Base-by-base conservation (phyloP, 2,113 vertebrate species). In the Clarias gariepinus region DNA sequence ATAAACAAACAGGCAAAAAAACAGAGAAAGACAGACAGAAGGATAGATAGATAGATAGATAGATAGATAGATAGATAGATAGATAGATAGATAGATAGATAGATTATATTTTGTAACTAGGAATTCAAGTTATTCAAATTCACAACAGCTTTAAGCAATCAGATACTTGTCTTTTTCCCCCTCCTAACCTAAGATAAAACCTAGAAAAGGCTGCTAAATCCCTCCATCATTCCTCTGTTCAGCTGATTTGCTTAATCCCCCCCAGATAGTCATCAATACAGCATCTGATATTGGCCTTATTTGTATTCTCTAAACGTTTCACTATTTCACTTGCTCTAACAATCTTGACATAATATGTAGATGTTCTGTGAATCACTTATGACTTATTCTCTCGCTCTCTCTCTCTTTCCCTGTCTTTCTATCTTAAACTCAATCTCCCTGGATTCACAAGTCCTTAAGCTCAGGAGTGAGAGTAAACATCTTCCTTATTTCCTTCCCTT, bases 291-390 rank as follows among this genome's bases (percentile, higher is more conserved):
- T 57, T 33, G 25, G 11, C 19, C 66, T 83, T 16, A 73, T 83
- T 69, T 13, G 41, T 78, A 85, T 77, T 85, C 58, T 30, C 18
- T 55, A 55, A 13, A 64, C 12, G 18, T 28, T 58, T 76, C 30
- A 33, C 8, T 63, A n/a, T 52, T 11, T 52, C 16, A 8, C 33
- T 77, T 71, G 55, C 68, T 74, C 28, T 81, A 21, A 21, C 41
- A 64, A 52, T 64, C 47, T 58, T 68, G 73, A 69, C 30, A 85
- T 53, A 52, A 79, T n/a, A 66, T 76, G 73, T 85, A 19, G 16
- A 47, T 47, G 47, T 47, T 47, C 47, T 36, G 15, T 69, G 52
- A 55, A 33, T 77, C 71, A 77, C 68, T 28, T 73, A 84, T 57
- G 52, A 76, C n/a, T 41, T 41, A 77, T 8, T 41, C 18, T 83